phyloP scores from a whole-genome alignment of 2,113 vertebrate species.

The Hyla sarda region DNA sequence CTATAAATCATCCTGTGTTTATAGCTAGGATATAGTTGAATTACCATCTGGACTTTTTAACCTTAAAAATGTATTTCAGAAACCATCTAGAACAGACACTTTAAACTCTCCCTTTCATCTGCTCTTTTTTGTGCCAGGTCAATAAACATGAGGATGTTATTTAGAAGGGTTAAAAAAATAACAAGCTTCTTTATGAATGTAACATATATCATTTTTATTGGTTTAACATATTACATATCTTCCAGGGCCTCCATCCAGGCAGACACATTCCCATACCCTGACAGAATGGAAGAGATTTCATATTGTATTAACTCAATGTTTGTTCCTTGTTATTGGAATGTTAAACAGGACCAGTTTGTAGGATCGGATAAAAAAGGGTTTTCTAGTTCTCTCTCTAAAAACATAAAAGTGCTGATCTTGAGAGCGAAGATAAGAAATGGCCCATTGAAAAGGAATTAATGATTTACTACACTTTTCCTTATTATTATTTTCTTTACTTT shows the following conservation, averaged over 20 bases:
- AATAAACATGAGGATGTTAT: constrained; percentile 31
- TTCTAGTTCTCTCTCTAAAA: too few species aligned
- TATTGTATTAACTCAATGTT: neutral
- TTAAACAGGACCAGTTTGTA: neutral
- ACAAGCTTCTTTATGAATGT: constrained; percentile 32
- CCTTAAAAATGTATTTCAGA: constrained; percentile 83
- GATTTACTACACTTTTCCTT: neutral
- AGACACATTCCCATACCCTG: constrained; percentile 27
- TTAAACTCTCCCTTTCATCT: constrained; percentile 82
- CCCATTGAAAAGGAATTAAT: neutral
- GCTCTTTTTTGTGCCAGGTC: constrained; percentile 62
- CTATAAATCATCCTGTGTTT: constrained; percentile 86
- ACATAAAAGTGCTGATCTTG: neutral
- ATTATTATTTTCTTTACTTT: neutral
- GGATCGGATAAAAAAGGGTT: neutral
- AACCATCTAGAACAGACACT: constrained; percentile 76
- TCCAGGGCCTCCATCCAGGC: neutral
- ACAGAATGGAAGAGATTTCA: neutral
- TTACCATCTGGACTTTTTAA: constrained; percentile 89
- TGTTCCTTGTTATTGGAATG: neutral
- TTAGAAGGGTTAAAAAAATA: constrained; percentile 38
- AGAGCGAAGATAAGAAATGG: neutral
- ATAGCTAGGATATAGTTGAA: constrained; percentile 82
- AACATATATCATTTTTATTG: constrained; percentile 39
- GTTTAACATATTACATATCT: constrained; percentile 29